Conservation (phyloP, 53 echinoderm and acorn worm genomes). For the Patiria pectinifera region DNA sequence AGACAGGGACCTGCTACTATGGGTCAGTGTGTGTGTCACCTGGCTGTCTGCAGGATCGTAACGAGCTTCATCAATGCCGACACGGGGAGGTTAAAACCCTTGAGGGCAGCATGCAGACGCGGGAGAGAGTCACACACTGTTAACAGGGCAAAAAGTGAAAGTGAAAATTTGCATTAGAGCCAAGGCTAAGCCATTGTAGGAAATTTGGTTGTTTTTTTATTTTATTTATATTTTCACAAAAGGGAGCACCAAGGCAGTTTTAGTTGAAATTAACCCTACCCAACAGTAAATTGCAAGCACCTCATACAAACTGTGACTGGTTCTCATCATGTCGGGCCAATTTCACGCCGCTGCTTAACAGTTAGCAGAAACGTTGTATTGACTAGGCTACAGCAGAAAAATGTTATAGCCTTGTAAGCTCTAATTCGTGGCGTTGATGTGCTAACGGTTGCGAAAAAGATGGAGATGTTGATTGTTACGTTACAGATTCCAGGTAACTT, state of each 20-base stretch:
- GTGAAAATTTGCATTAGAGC: neutral
- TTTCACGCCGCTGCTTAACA: neutral
- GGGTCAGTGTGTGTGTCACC: neutral
- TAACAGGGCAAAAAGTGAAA: neutral
- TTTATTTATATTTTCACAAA: no score
- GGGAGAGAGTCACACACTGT: conserved; percentile 59
- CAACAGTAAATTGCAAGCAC: neutral
- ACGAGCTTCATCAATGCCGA: conserved; percentile 61
- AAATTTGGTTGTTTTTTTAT: no score
- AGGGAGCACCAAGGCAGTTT: no score
- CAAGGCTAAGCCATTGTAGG: no score
- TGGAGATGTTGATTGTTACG: no score
- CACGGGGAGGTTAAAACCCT: conserved; percentile 55
- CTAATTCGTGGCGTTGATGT: no score
- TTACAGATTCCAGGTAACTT: no score
- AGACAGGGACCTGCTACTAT: neutral
- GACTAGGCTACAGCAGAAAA: no score
- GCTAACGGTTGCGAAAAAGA: no score
- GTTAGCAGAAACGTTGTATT: no score
- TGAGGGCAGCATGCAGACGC: conserved; percentile 46
- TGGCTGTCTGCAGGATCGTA: conserved; percentile 10
- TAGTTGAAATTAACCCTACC: neutral
- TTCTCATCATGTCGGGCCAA: neutral
- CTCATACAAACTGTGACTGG: neutral
- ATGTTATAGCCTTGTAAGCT: no score